These are phyloP conservation scores for Notechis scutatus DNA, from an alignment of 2,113 vertebrate species.

Conservation along the genomic window DNA sequence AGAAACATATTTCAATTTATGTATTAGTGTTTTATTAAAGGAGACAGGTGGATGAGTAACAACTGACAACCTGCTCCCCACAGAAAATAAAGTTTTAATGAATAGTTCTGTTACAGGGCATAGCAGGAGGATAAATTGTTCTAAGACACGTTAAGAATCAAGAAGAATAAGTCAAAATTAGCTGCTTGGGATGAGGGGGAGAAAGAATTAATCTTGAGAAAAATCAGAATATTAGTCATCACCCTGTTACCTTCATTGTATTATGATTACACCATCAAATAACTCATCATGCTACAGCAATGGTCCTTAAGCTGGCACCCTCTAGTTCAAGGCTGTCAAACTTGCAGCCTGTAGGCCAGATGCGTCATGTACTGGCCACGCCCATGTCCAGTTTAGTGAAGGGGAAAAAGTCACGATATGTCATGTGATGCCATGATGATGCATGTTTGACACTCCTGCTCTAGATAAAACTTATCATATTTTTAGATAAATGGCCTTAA, in stretches of 20 bases:
- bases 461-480: neutral
- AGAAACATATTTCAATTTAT: constrained; percentile 4
- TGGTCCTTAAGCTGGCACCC: neutral
- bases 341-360: too few relatives aligned
- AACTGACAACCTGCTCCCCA: constrained; percentile 31
- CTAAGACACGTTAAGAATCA: neutral
- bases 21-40: constrained; percentile 18
- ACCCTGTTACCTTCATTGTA: neutral
- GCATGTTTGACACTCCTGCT: neutral
- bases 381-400: too few relatives aligned
- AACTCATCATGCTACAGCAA: neutral
- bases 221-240: neutral
- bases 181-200: neutral
- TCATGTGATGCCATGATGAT: too few relatives aligned
- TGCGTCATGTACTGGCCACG: too few relatives aligned
- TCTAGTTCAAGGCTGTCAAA: neutral
- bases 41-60: constrained; percentile 20
- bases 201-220: neutral
- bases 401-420: too few relatives aligned
- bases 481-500: neutral
- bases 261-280: neutral
- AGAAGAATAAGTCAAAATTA: neutral
- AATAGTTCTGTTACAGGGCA: constrained; percentile 18
- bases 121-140: neutral
- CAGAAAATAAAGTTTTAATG: constrained; percentile 1